Evolutionary conservation across 2,113 vertebrate species (phyloP), one percentile per base, ranked within the genome.

Genomic region (Apaloderma vittatum): DNA sequence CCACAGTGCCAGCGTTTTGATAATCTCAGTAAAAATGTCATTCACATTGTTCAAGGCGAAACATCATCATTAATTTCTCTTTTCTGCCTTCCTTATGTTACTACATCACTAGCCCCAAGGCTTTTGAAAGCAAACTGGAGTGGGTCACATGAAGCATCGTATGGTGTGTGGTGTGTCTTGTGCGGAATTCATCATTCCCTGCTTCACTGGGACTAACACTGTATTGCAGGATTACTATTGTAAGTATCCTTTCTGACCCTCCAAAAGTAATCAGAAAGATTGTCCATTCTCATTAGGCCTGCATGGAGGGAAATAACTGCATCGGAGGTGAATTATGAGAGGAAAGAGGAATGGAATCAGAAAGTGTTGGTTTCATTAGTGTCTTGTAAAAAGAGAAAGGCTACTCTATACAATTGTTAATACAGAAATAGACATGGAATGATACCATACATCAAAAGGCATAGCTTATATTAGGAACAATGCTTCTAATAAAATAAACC

Each of bases 401-500:
- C 29, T 93, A 68, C 79, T 37, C 68, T 46, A 86, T 75, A 68
- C 18, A 84, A 65, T 27, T 94, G 49, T 67, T 93, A 88, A 92
- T 67, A 66, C 36, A 78, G 71, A 91, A 96, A 66, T 93, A 95
- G 61, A 54, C n/a, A 77, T 63, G n/a, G 27, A 94, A 45, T 77
- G 86, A 70, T 88, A 75, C 29, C 86, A 36, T 84, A 61, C 43
- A 83, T 84, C 80, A 82, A 75, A 93, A 27, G 30, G 15, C 71
- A 93, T 93, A 94, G 90, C 59, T 90, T 87, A 58, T 81, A 54
- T 52, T 94, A 91, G 27, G 93, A 73, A 92, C 30, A 97, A 94
- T 93, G 40, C 30, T 83, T 57, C 88, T 95, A 96, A 94, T 93
- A 96, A 96, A 91, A 91, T 91, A 93, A 89, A 89, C 70, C 67